These are phyloP conservation scores for Lithophane semibrunnea DNA, from an alignment of 2,888 invertebrate genomes.

Conservation along the genomic window DNA sequence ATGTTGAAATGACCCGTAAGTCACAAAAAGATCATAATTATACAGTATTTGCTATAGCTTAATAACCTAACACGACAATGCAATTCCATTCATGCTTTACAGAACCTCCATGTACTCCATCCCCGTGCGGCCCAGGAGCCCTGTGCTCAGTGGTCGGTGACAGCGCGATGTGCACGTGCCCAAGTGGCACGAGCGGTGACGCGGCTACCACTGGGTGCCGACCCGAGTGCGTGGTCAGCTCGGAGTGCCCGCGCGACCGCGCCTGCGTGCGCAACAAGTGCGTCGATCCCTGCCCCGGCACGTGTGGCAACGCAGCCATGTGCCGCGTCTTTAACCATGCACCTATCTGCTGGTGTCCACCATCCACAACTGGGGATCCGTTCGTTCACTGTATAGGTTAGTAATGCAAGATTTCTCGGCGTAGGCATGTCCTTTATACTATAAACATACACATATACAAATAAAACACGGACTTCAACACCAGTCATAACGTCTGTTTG, in stretches of 20 bases:
- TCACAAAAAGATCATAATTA: constrained; percentile 19
- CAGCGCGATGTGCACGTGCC: constrained; percentile 94
- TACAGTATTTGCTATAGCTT: constrained; percentile 1
- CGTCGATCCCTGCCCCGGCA: constrained; percentile 94
- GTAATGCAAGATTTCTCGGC: constrained; percentile 14
- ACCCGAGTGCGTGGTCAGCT: constrained; percentile 95
- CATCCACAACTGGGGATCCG: constrained; percentile 94
- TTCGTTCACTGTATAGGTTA: constrained; percentile 92
- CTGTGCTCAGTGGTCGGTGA: constrained; percentile 90
- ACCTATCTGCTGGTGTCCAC: constrained; percentile 94
- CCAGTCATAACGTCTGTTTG: not conserved
- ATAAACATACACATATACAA: not conserved
- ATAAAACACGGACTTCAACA: not conserved
- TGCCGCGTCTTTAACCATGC: constrained; percentile 92
- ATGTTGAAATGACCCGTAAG: constrained; percentile 81
- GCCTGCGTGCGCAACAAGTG: constrained; percentile 95
- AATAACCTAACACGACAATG: not conserved
- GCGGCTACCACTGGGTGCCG: constrained; percentile 94
- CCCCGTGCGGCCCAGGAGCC: constrained; percentile 95
- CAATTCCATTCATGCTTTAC: constrained; percentile 64
- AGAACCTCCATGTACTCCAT: constrained; percentile 92
- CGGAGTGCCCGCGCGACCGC: constrained; percentile 94
- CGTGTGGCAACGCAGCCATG: constrained; percentile 94
- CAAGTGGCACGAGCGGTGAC: constrained; percentile 93
- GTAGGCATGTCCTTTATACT: not conserved